A percentile compares a stretch with the other conserved stretches of the same genome.
Evolutionary conservation across 2,113 vertebrate genomes (phyloP).

Genomic region (Camelus dromedarius): DNA sequence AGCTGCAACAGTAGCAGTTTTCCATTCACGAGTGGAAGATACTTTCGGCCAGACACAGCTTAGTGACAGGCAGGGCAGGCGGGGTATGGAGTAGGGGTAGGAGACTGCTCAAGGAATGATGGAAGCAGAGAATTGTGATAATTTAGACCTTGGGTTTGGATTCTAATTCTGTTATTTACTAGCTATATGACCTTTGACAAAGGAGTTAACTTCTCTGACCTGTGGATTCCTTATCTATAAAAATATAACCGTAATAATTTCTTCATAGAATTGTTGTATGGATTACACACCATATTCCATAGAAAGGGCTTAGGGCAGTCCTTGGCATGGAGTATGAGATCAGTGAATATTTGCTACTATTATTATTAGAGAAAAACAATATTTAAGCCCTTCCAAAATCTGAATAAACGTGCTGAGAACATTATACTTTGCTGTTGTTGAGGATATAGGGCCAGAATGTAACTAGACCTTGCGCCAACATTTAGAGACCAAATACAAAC

Average conservation of each 20-base stretch:
- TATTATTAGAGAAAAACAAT: not conserved
- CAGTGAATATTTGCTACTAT: not conserved
- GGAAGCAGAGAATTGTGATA: not conserved
- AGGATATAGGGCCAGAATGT: not conserved
- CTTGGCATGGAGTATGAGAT: not conserved
- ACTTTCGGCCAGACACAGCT: not conserved
- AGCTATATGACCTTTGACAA: not conserved
- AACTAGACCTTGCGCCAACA: conserved; percentile 31
- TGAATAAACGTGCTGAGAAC: not conserved
- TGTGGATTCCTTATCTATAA: not conserved
- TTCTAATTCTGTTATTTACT: not conserved
- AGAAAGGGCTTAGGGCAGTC: not conserved
- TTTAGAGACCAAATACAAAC: conserved; percentile 31
- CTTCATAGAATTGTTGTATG: not conserved
- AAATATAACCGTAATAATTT: not conserved
- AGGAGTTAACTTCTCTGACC: not conserved
- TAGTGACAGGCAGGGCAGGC: not conserved
- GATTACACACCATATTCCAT: not conserved
- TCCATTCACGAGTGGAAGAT: not conserved
- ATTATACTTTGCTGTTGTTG: not conserved
- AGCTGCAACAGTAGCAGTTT: not conserved
- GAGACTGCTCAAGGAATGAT: not conserved
- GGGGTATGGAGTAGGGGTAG: not conserved
- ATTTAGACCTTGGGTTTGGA: not conserved
- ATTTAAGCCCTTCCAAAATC: not conserved